Conservation (phyloP, 2,888 invertebrate species). For the Atethmia centrago region DNA sequence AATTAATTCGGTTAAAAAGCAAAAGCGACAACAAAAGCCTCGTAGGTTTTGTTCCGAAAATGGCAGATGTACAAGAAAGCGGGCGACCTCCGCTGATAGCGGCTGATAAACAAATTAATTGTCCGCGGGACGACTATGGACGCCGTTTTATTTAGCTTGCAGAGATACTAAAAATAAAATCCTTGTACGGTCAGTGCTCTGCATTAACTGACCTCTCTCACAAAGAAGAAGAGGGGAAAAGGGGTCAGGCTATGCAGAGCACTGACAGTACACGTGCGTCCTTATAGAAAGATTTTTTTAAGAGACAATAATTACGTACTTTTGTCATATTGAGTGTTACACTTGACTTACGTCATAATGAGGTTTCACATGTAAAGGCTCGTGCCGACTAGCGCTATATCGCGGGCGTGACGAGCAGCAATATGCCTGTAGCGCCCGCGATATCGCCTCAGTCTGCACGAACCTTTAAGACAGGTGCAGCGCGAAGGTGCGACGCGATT, state of each 20-base stretch:
- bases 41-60: conserved; percentile 64
- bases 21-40: conserved; percentile 66
- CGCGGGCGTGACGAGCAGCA: too few relatives aligned
- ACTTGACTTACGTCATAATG: conserved; percentile 1
- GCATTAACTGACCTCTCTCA: too few relatives aligned
- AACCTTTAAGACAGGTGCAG: too few relatives aligned
- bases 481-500: too few relatives aligned
- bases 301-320: background rate
- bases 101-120: conserved; percentile 80
- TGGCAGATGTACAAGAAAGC: conserved; percentile 78
- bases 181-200: conserved; percentile 13
- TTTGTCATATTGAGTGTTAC: background rate
- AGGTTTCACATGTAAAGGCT: background rate
- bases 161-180: conserved; percentile 57
- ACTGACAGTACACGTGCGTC: too few relatives aligned
- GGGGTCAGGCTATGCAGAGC: too few relatives aligned
- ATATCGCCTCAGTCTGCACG: too few relatives aligned
- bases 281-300: background rate
- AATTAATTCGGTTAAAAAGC: conserved; percentile 50
- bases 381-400: too few relatives aligned
- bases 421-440: too few relatives aligned
- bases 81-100: conserved; percentile 75
- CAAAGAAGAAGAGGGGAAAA: too few relatives aligned
- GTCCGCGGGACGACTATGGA: conserved; percentile 64
- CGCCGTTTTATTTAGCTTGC: conserved; percentile 61